A percentile compares a stretch with the other conserved stretches of the same genome.
These are phyloP conservation scores for Terrapene triunguis DNA, from an alignment of 2,113 vertebrate species.

Conservation along the genomic window DNA sequence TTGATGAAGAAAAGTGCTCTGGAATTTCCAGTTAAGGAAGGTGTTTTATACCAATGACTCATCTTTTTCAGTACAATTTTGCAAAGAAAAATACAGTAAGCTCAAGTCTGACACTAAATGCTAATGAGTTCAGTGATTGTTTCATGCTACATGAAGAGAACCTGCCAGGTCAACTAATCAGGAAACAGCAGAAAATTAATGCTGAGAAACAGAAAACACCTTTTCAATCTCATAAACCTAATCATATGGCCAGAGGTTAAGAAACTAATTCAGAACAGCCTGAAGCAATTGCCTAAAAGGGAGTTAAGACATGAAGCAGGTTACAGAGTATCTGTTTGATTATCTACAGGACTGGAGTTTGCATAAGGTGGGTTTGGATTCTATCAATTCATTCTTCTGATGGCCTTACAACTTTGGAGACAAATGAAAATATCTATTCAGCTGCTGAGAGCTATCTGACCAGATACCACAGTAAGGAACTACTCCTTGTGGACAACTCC, in stretches of 20 bases:
- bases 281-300: constrained; percentile 4
- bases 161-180: neutral
- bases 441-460: neutral
- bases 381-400: neutral
- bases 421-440: neutral
- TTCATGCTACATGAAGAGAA: neutral
- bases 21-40: neutral
- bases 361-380: neutral
- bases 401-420: neutral
- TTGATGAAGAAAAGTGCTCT: neutral
- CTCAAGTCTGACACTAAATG: neutral
- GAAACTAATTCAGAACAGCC: neutral
- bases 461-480: neutral
- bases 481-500: neutral
- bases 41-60: neutral
- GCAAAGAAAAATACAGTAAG: neutral
- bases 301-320: neutral
- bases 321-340: neutral
- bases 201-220: neutral
- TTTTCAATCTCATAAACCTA: neutral
- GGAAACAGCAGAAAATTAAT: neutral
- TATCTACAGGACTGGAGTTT: constrained; percentile 4
- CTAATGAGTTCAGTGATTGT: neutral
- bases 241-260: neutral
- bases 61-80: neutral